Evolutionary conservation across 2,888 invertebrate genomes (phyloP), one percentile per base, ranked within the genome.

Genomic region (Sinelater perroti): DNA sequence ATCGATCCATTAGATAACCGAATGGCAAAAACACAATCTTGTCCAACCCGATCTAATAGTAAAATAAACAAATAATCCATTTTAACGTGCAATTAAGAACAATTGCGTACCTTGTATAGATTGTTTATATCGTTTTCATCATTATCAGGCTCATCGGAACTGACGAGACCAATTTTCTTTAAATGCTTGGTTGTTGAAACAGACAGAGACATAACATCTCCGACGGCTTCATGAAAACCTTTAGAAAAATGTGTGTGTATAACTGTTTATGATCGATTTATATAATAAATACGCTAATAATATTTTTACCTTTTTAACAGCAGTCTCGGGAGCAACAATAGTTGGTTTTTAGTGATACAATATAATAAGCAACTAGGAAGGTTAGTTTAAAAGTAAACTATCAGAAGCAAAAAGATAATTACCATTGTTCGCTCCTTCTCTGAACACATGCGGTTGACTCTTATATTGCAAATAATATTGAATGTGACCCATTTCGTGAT

Each of bases 401-500:
- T n/a, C n/a, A n/a, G n/a, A 81, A 75, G n/a, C 5, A n/a, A 18
- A 18, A 46, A n/a, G 10, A 11, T 11, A 4, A 42, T 14, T 75
- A 83, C 85, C 86, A 68, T 83, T 84, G 68, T 88, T 84, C 0
- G 87, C 87, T 31, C 93, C 93, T 13, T 82, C 85, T 65, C 89
- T 26, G 17, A 87, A 93, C 10, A 88, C 73, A 0, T 84, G 79
- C 0, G 91, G 91, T 65, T 87, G 87, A 61, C 87, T 78, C 69
- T 86, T 87, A 71, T 91, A 93, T 63, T 89, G 88, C 53, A 90
- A 67, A 69, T 83, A 90, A 68, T 92, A 92, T 70, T 91, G 86
- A 7, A 91, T 82, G 68, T 91, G 91, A 0, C 91, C 91, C 89
- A 91, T 89, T 78, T 92, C 91, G 67, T 91, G 91, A 65, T 91